phyloP scores from a whole-genome alignment of 1,140 invertebrate genomes.

The Papilio helenus region DNA sequence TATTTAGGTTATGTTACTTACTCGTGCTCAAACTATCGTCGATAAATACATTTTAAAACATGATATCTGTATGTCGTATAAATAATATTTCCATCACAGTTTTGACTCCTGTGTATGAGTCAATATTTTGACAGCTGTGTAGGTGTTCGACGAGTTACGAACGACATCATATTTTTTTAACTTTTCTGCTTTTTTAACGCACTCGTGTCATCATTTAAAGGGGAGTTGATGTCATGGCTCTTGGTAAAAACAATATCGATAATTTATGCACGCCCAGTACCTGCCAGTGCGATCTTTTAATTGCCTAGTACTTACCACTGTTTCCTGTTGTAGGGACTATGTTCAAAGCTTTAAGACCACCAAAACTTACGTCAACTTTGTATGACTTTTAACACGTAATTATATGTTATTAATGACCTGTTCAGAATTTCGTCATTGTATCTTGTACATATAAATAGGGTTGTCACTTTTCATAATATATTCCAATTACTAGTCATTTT shows the following conservation, averaged over 20 bases:
- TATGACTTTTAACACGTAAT: slow-evolving; percentile 11
- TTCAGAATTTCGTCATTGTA: slow-evolving; percentile 7
- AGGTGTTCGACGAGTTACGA: neutral
- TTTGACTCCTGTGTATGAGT: neutral
- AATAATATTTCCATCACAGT: neutral
- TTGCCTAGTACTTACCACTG: neutral
- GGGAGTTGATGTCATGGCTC: neutral
- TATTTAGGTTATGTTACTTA: too few species aligned
- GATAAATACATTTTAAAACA: too few species aligned
- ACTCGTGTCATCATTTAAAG: neutral
- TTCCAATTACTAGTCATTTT: neutral
- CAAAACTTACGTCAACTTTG: neutral
- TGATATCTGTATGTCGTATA: too few species aligned
- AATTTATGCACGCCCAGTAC: too few species aligned
- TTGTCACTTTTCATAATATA: neutral
- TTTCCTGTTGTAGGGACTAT: neutral
- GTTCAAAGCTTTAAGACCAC: neutral
- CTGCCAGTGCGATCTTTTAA: too few species aligned
- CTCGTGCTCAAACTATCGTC: too few species aligned
- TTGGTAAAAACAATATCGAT: neutral
- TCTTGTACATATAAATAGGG: neutral
- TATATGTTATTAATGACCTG: slow-evolving; percentile 26
- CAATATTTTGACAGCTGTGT: slow-evolving; percentile 31
- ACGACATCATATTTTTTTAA: slow-evolving; percentile 27
- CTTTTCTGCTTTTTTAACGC: slow-evolving; percentile 21